Evolutionary conservation across 2,113 vertebrate genomes (phyloP).

Genomic region (Gymnogyps californianus): DNA sequence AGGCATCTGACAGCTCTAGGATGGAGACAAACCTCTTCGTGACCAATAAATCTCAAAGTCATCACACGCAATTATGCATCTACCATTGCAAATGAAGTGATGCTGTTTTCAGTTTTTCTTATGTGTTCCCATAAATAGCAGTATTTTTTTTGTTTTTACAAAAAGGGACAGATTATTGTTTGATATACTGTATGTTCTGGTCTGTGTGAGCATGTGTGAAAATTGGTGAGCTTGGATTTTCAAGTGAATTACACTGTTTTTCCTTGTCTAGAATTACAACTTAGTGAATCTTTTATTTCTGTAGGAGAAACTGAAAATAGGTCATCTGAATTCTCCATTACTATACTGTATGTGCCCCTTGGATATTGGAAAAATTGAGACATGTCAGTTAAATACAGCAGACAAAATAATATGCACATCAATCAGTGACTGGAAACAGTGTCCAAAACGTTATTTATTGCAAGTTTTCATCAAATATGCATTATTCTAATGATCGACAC

Average conservation of each 20-base stretch:
- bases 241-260: constrained; percentile 3
- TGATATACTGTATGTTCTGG: background rate
- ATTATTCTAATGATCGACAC: constrained; percentile 63
- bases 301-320: constrained; percentile 48
- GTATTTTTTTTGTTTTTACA: background rate
- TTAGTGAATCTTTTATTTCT: constrained; percentile 20
- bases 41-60: constrained; percentile 3
- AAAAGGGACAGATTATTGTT: background rate
- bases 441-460: constrained; percentile 70
- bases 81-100: background rate
- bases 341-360: background rate
- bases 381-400: constrained; percentile 45
- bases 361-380: constrained; percentile 14
- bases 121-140: background rate
- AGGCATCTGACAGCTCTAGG: background rate
- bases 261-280: background rate
- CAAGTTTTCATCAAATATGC: constrained; percentile 72
- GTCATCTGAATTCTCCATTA: constrained; percentile 42
- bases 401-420: constrained; percentile 63
- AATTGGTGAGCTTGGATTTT: constrained; percentile 24
- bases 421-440: constrained; percentile 57
- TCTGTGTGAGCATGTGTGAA: background rate
- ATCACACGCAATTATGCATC: background rate
- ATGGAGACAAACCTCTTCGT: background rate
- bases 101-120: constrained; percentile 17